These are phyloP conservation scores for Propithecus perrieri DNA, from an alignment of 2,797 vertebrate species.

Conservation along the genomic window DNA sequence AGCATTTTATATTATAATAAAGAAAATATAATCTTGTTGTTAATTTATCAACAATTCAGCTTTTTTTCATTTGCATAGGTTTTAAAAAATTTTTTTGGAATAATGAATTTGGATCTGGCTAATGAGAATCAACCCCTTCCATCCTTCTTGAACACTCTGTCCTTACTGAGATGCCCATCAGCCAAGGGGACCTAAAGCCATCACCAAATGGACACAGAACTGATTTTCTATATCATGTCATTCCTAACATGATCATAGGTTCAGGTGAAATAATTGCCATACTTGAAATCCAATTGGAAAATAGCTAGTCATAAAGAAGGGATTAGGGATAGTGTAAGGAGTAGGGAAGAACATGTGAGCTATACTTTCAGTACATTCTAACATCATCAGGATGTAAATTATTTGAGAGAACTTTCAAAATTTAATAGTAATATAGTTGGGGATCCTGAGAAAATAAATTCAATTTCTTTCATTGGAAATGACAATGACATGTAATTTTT, in stretches of 20 bases:
- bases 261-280: neutral
- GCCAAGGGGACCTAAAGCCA: neutral
- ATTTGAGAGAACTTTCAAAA: constrained; percentile 43
- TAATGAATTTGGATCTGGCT: neutral
- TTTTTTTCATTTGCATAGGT: neutral
- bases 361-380: neutral
- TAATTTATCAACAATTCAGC: neutral
- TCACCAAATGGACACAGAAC: neutral
- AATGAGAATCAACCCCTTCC: neutral
- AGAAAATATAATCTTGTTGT: neutral
- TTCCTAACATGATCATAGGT: neutral
- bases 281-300: neutral
- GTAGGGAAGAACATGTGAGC: neutral
- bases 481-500: neutral
- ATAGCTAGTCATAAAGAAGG: neutral
- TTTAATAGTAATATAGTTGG: constrained; percentile 22
- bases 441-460: constrained; percentile 38
- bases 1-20: neutral
- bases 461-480: constrained; percentile 34
- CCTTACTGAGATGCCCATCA: neutral
- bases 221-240: neutral
- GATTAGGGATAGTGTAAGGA: neutral
- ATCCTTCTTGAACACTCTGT: neutral
- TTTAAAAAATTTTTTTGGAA: neutral
- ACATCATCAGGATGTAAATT: neutral